phyloP scores from a whole-genome alignment of 2,888 invertebrate genomes.

The Platycheirus albimanus region DNA sequence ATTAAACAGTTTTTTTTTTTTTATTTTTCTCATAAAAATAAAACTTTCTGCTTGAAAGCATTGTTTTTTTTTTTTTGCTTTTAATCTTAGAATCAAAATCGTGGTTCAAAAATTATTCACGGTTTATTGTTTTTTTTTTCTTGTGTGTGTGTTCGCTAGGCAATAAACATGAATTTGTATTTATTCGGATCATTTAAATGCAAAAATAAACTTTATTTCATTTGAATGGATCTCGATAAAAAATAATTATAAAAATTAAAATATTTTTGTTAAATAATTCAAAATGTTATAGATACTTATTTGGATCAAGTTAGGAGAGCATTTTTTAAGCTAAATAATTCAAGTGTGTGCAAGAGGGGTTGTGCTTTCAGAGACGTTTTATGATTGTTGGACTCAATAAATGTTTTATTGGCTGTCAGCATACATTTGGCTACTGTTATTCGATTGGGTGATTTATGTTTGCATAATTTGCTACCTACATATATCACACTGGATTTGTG shows the following conservation, averaged over 20 bases:
- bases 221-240: neutral
- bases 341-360: neutral
- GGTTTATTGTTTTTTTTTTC: neutral
- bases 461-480: constrained; percentile 21
- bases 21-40: constrained; percentile 9
- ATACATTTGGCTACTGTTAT: constrained; percentile 26
- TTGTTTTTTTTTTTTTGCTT: neutral
- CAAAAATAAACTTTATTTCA: constrained; percentile 3
- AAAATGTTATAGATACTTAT: neutral
- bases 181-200: constrained; percentile 4
- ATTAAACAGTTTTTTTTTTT: no score
- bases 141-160: neutral
- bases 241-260: neutral
- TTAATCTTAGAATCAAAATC: neutral
- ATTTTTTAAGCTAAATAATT: no score
- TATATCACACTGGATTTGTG: no score
- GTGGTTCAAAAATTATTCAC: neutral
- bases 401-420: constrained; percentile 29
- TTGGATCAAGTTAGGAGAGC: neutral
- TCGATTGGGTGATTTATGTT: constrained; percentile 20
- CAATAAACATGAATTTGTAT: neutral
- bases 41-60: neutral
- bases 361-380: constrained; percentile 1
- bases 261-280: neutral
- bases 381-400: constrained; percentile 8